Conservation (phyloP, 2,888 invertebrate genomes). For the Alsophila aescularia region DNA sequence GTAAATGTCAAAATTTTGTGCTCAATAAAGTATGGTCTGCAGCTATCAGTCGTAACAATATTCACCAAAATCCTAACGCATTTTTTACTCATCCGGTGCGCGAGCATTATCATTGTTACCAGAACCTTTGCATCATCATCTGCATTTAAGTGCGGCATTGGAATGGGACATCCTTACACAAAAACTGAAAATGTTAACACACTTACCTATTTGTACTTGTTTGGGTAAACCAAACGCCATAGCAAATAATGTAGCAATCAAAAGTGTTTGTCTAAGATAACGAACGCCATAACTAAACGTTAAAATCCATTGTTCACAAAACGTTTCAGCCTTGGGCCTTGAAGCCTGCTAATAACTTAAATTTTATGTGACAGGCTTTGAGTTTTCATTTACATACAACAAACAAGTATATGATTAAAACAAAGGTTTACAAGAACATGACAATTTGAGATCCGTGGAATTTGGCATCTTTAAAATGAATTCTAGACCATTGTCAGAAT, state of each 20-base stretch:
- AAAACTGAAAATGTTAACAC: too few species aligned
- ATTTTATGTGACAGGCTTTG: conserved; percentile 6
- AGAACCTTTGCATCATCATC: too few species aligned
- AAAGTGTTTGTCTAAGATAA: conserved; percentile 18
- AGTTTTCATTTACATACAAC: background rate
- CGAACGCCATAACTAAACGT: conserved; percentile 10
- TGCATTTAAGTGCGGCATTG: too few species aligned
- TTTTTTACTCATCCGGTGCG: too few species aligned
- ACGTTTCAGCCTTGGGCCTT: conserved; percentile 14
- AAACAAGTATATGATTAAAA: background rate
- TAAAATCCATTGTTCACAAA: conserved; percentile 11
- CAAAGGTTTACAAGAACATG: background rate
- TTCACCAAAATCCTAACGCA: too few species aligned
- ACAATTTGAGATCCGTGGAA: background rate
- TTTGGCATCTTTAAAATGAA: too few species aligned
- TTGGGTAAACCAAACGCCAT: conserved; percentile 5
- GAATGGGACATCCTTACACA: too few species aligned
- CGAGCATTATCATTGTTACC: too few species aligned
- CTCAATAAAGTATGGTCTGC: too few species aligned
- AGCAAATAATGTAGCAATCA: conserved; percentile 15
- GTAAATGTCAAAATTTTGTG: too few species aligned
- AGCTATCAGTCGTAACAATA: too few species aligned
- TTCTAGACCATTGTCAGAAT: too few species aligned
- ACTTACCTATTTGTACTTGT: background rate
- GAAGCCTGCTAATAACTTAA: conserved; percentile 7